Evolutionary conservation across 2,113 vertebrate species (phyloP), one percentile per base, ranked within the genome.

Genomic region (Sprattus sprattus): DNA sequence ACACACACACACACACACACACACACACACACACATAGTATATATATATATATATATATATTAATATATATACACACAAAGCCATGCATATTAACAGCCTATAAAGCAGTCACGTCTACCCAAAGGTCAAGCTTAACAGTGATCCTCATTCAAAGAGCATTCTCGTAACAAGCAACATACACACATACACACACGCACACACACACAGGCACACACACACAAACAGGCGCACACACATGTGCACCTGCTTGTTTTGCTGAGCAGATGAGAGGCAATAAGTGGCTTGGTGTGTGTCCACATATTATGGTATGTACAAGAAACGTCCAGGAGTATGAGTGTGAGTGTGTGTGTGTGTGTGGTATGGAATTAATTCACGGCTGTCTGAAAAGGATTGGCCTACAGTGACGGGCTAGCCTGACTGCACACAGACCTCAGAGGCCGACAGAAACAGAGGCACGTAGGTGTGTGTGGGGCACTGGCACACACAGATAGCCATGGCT

Each of bases 221-320:
- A 78, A 45, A 52, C 84, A 85, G 45, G 13, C 13, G 54, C 47
- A 28, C 83, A 83, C 4, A 83, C 52, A 83, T 2, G 39, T 39
- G 39, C 39, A 2, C 39, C 39, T 2, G 39, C 54, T 10, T 4
- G 13, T 39, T 20, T n/a, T 64, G 57, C 8, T 71, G 9, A 71
- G 64, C 64, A 71, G 64, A 28, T 71, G 25, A 71, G 64, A 67
- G 64, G 64, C 64, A 3, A 28, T 71, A 15, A 54, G 52, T 18
- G 50, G 13, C 50, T 54, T 54, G 52, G 47, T 49, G 47, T 49
- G 47, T 49, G 47, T 0, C 1, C 11, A 10, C 10, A 10, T 47
- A 10, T 47, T n/a, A n/a, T n/a, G n/a, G 47, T 47, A 9, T 18
- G 45, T 49, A 6, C 4, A 18, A n/a, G n/a, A n/a, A n/a, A n/a